Evolutionary conservation across 2,113 vertebrate species (phyloP).

Genomic region (Trogon melanurus): DNA sequence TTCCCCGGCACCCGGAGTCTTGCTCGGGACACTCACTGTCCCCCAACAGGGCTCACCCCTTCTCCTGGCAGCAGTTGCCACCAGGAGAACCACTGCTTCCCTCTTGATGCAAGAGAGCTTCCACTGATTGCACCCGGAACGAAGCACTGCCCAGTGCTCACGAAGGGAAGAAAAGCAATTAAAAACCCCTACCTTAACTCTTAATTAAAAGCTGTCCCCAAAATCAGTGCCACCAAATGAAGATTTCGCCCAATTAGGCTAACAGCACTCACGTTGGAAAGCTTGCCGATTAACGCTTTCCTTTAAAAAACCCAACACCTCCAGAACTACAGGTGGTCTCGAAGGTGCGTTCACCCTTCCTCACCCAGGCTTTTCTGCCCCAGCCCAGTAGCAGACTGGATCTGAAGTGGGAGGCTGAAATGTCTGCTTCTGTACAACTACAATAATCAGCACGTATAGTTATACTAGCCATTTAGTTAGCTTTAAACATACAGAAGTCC

Average conservation of each 20-base stretch:
- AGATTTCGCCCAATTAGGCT: background rate
- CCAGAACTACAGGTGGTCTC: background rate
- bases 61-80: background rate
- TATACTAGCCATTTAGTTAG: background rate
- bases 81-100: fast-evolving
- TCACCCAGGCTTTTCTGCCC: fast-evolving
- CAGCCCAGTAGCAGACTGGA: background rate
- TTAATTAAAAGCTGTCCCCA: background rate
- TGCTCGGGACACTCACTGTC: too few species aligned
- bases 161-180: background rate
- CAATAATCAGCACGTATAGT: background rate
- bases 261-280: background rate
- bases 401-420: background rate
- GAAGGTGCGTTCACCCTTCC: background rate
- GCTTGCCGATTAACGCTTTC: background rate
- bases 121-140: background rate
- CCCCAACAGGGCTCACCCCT: too few species aligned
- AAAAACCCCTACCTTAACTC: background rate
- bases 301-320: background rate
- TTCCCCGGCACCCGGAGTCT: background rate
- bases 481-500: background rate
- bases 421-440: background rate
- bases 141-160: background rate
- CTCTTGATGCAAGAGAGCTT: background rate
- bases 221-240: background rate